These are phyloP conservation scores for Dryas iulia DNA, from an alignment of 1,140 invertebrate genomes.

Conservation along the genomic window DNA sequence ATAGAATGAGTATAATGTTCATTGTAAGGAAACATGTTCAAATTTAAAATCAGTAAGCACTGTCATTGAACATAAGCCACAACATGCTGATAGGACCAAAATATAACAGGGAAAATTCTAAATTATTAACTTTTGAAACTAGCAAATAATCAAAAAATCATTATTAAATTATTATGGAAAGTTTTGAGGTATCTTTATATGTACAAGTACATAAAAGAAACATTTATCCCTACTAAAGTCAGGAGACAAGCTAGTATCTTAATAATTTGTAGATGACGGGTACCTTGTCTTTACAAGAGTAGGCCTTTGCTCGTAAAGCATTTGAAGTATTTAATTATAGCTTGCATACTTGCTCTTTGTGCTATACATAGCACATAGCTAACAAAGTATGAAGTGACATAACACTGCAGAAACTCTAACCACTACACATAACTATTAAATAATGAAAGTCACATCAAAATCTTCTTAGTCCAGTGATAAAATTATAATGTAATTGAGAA, in stretches of 20 bases:
- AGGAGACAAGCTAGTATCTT: background rate
- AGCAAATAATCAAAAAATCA: background rate
- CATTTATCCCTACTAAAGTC: too few species aligned
- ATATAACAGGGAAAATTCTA: too few species aligned
- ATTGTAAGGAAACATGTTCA: background rate
- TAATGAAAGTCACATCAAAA: background rate
- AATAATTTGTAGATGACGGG: background rate
- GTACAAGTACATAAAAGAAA: too few species aligned
- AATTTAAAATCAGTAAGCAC: too few species aligned
- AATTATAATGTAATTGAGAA: too few species aligned
- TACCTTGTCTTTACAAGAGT: background rate
- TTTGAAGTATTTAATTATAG: background rate
- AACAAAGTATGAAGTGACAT: background rate
- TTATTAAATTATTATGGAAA: too few species aligned
- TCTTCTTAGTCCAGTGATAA: too few species aligned
- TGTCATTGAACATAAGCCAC: background rate
- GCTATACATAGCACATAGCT: background rate
- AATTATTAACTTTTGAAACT: too few species aligned
- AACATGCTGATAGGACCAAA: too few species aligned
- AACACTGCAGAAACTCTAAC: background rate
- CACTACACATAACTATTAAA: background rate
- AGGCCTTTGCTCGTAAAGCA: background rate
- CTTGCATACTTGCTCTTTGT: slow-evolving; percentile 1
- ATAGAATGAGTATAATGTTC: too few species aligned
- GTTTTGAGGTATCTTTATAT: too few species aligned